A percentile compares a stretch with the other conserved stretches of the same genome.
Conservation (phyloP, 1,140 invertebrate species). For the Cyphomyrmex costatus region DNA sequence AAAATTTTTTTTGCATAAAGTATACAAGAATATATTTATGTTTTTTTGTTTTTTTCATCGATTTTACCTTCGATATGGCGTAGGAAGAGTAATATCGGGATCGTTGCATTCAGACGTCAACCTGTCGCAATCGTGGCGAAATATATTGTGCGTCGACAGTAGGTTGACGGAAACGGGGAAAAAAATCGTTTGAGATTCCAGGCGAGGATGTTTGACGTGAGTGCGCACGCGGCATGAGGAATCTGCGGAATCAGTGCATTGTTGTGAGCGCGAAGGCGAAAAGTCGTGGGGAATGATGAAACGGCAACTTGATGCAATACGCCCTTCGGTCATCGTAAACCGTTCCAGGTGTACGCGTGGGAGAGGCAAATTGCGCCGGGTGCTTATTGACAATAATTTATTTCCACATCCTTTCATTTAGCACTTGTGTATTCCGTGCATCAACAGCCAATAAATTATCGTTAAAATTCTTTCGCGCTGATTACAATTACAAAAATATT, state of each 20-base stretch:
- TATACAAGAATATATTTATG: not conserved
- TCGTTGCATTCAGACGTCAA: conserved; percentile 49
- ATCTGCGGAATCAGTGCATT: conserved; percentile 70
- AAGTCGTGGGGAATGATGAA: conserved; percentile 69
- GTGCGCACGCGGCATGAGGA: not conserved
- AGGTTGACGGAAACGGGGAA: conserved; percentile 57
- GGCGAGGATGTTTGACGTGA: conserved; percentile 26
- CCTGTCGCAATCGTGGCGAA: conserved; percentile 59
- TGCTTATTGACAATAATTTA: conserved; percentile 65
- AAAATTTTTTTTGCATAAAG: not conserved
- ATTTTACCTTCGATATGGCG: conserved; percentile 10
- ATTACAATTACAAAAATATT: conserved; percentile 26
- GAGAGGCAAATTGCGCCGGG: conserved; percentile 61
- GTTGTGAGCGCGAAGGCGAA: conserved; percentile 53
- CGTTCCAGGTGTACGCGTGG: conserved; percentile 72
- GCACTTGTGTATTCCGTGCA: conserved; percentile 24
- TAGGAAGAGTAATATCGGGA: conserved; percentile 38
- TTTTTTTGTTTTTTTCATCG: not conserved
- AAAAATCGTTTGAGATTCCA: conserved; percentile 63
- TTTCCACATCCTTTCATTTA: conserved; percentile 43
- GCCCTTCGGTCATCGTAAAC: conserved; percentile 65
- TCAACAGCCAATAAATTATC: conserved; percentile 42
- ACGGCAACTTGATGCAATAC: conserved; percentile 75
- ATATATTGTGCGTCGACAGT: conserved; percentile 50
- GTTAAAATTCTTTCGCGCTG: conserved; percentile 22